Base-by-base conservation (phyloP, 1,140 invertebrate genomes). In the Ectropis grisescens region DNA sequence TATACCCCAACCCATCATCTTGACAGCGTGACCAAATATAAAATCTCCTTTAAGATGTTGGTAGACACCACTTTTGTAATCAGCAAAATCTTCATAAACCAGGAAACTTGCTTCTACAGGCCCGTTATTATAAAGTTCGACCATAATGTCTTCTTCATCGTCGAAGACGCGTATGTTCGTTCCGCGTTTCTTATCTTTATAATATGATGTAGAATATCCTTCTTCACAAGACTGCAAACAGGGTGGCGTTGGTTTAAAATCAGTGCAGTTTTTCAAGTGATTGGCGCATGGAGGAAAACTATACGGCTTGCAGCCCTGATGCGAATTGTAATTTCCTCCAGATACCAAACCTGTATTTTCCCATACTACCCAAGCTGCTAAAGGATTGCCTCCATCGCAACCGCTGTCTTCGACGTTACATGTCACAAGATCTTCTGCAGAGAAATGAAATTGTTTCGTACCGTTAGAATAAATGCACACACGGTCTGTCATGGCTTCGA, bases 71-170 rank as follows among this genome's bases (percentile, higher is more conserved):
- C 45, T 32, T 82, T 94, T 94, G 82, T 97, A 97, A 23, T 82
- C 72, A 2, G 91, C 64, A 57, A 97, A 91, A 81, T 97, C 95
- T 39, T 85, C 85, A 70, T 93, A 97, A 10, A 96, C 94, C 2
- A 87, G 88, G 56, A 96, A 94, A 16, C 90, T 90, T 0, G 85
- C 93, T 80, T 95, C 93, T 1, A 96, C 90, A 1, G 95, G 94
- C 14, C 95, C 95, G 75, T 95, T 92, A 4, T 68, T 89, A 78
- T 88, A 87, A 11, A 97, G 89, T 78, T 97, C 94, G 12, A 83
- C 81, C 78, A 90, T 87, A 42, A 97, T 96, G 39, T 91, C 84
- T 5, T 85, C 62, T 2, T 84, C 85, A 49, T 88, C 78, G 8
- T 19, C 16, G 8, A 19, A 2, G 24, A 6, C 3, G 10, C 10